Base-by-base conservation (phyloP, 2,888 invertebrate genomes). In the Baccha elongata region DNA sequence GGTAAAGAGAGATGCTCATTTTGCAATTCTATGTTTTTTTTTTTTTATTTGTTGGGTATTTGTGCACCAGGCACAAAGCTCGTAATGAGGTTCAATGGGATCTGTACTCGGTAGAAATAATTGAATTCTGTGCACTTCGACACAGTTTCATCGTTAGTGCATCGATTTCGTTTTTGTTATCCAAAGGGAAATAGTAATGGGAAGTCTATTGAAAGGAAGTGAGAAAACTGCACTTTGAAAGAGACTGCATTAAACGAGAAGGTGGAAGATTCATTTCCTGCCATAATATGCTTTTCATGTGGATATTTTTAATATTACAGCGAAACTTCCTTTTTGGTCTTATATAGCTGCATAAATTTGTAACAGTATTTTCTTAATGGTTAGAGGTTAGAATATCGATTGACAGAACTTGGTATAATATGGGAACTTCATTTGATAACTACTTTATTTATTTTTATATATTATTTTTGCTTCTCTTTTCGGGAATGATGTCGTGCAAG, bases 71-170 rank as follows among this genome's bases (percentile, higher is more conserved):
- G 17, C 26, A 17, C 55, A 72, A 53, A 67, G 55, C 60, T 55
- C 35, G 80, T 80, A 80, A 80, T 80, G 80, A 74, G 62, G 80
- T 80, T 69, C 74, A 74, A 69, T 37, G 74, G 60, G 67, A 62
- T 73, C n/a, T n/a, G n/a, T n/a, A n/a, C n/a, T n/a, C 67, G 55
- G 62, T 62, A 17, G 8, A 64, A 81, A 71, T 75, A 75, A 75
- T 75, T 75, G 74, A 74, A 80, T 64, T 74, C 64, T 42, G 29
- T 80, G 60, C 75, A 67, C 69, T 71, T 75, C 65, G 69, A 71
- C 65, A 65, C 79, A 60, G 65, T 72, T 72, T 58, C 67, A 67
- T 75, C 64, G 71, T 81, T 71, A 75, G 69, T 75, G 60, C 48
- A 79, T 40, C 46, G 52, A 52, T 64, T 71, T 42, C 44, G 44